Percentiles rank a stretch among this genome's conserved stretches.
Evolutionary conservation across 64 coral and sea anemone genomes (phyloP).

Genomic region (Pachyseris speciosa): DNA sequence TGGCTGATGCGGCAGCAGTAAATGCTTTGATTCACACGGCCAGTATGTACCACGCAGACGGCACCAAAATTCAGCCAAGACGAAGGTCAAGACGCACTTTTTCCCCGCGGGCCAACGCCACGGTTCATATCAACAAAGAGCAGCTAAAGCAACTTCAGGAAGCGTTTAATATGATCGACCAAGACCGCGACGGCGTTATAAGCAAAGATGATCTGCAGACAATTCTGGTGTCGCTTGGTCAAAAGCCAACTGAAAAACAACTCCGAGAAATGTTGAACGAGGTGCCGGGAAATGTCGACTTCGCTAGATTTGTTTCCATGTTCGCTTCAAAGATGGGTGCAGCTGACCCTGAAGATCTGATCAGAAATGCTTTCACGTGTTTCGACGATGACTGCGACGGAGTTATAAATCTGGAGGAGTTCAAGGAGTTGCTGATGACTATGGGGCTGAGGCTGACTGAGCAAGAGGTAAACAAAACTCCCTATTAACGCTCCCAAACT

Average conservation of each 20-base stretch:
- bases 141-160: conserved; percentile 46
- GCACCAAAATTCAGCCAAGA: not conserved
- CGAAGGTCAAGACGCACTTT: not conserved
- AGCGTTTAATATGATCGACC: conserved; percentile 72
- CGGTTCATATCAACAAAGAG: conserved; percentile 8
- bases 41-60: conserved; percentile 16
- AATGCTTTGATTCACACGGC: not conserved
- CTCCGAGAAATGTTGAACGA: conserved; percentile 73
- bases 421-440: conserved; percentile 62
- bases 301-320: conserved; percentile 63
- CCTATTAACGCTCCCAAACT: too few species aligned
- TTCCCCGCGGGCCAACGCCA: not conserved
- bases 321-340: conserved; percentile 59
- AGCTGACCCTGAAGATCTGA: conserved; percentile 64
- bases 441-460: conserved; percentile 64
- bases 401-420: conserved; percentile 50
- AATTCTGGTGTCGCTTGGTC: conserved; percentile 65
- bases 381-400: conserved; percentile 78
- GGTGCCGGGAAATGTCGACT: conserved; percentile 31
- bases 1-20: not conserved
- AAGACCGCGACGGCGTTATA: conserved; percentile 68
- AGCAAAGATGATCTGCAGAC: conserved; percentile 57
- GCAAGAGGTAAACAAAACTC: conserved; percentile 41
- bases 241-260: conserved; percentile 61
- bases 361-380: conserved; percentile 70